Conservation (phyloP, 2,888 invertebrate genomes). For the Plemyria rubiginata region DNA sequence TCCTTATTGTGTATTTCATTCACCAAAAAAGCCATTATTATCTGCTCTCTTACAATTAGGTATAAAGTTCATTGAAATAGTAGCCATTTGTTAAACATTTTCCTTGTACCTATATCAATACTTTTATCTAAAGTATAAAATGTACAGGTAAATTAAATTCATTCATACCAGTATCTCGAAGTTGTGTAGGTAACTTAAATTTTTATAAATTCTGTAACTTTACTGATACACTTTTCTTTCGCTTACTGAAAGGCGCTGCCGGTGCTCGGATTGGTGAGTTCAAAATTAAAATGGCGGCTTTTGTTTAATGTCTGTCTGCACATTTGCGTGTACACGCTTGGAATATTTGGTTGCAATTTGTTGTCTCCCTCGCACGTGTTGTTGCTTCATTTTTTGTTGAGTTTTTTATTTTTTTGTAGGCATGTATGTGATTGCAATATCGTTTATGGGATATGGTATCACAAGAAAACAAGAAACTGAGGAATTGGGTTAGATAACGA, state of each 20-base stretch:
- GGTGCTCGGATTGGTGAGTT: constrained; percentile 88
- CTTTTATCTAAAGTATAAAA: not conserved
- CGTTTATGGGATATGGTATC: constrained; percentile 69
- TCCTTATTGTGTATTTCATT: not conserved
- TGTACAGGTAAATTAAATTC: not conserved
- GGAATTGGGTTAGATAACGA: constrained; percentile 67
- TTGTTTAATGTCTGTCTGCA: constrained; percentile 49
- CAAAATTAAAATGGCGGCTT: constrained; percentile 58
- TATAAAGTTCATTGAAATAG: no score
- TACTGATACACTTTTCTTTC: constrained; percentile 60
- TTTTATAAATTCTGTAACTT: constrained; percentile 23
- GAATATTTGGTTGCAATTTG: constrained; percentile 57
- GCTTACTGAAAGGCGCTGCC: constrained; percentile 84
- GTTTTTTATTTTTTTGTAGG: constrained; percentile 61
- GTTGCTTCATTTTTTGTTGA: constrained; percentile 30
- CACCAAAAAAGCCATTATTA: not conserved
- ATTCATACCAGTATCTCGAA: not conserved
- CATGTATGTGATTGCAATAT: constrained; percentile 72
- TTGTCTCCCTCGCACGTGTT: constrained; percentile 39
- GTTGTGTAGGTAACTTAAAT: not conserved
- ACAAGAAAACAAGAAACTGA: constrained; percentile 68
- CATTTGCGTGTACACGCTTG: constrained; percentile 62
- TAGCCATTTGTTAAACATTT: no score
- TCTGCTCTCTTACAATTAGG: no score
- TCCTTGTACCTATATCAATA: no score